phyloP scores from a whole-genome alignment of 2,888 invertebrate species.

The Eupithecia inturbata region DNA sequence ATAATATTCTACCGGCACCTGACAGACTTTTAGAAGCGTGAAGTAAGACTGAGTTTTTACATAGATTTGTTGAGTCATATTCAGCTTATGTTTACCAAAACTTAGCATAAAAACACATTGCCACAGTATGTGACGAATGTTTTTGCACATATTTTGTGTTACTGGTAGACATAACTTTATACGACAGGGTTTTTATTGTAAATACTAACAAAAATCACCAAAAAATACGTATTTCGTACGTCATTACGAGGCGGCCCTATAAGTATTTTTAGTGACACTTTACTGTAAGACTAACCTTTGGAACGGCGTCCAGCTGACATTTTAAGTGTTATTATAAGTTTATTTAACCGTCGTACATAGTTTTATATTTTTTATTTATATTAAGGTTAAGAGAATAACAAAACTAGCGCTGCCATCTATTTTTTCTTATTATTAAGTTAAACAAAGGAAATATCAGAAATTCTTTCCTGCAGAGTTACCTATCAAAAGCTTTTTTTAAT shows the following conservation, averaged over 20 bases:
- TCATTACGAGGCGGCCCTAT: conserved; percentile 18
- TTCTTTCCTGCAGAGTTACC: neutral
- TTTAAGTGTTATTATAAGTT: conserved; percentile 29
- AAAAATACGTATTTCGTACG: conserved; percentile 22
- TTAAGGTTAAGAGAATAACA: neutral
- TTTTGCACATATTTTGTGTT: neutral
- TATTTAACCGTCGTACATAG: conserved; percentile 13
- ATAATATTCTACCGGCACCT: neutral
- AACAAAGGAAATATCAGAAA: neutral
- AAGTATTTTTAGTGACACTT: conserved; percentile 29
- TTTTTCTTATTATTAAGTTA: neutral
- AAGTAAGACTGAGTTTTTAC: conserved; percentile 36
- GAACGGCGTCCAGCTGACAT: conserved; percentile 40
- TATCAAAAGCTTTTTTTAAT: neutral
- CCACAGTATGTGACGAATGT: neutral
- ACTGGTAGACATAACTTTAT: conserved; percentile 22
- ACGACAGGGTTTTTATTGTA: conserved; percentile 26
- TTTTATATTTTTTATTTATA: neutral
- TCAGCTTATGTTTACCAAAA: conserved; percentile 19
- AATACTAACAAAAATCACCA: conserved; percentile 30
- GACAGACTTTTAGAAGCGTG: conserved; percentile 14
- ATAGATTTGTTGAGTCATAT: conserved; percentile 24
- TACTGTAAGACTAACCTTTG: conserved; percentile 36
- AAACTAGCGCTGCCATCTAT: neutral
- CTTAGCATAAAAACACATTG: neutral